phyloP scores from a whole-genome alignment of 2,113 vertebrate genomes.

The Camarhynchus parvulus region DNA sequence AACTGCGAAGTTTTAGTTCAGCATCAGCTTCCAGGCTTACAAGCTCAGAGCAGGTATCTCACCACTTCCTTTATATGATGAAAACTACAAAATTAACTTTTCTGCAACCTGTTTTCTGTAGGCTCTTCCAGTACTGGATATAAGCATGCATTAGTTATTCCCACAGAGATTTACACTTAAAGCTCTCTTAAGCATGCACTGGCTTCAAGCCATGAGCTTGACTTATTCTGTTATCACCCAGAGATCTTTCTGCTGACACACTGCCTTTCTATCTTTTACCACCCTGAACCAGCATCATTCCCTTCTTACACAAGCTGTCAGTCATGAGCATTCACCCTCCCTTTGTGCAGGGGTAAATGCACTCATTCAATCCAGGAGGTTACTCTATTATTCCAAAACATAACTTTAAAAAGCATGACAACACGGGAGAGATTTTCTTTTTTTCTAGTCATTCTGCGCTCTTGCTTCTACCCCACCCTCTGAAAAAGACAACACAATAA shows the following conservation, averaged over 20 bases:
- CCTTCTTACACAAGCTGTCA: background rate
- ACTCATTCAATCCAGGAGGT: background rate
- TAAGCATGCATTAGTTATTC: slow-evolving; percentile 10
- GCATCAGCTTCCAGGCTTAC: background rate
- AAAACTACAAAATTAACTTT: slow-evolving; percentile 8
- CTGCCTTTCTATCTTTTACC: background rate
- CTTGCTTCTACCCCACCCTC: background rate
- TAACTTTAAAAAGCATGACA: background rate
- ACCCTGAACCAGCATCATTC: background rate
- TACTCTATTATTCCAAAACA: background rate
- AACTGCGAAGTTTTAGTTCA: background rate
- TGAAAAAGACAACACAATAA: background rate
- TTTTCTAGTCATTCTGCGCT: background rate
- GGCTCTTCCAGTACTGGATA: background rate
- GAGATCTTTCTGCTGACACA: slow-evolving; percentile 37
- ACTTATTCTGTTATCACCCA: slow-evolving; percentile 27
- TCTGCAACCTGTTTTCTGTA: background rate
- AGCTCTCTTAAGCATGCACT: background rate
- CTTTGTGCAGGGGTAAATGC: background rate
- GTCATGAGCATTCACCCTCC: background rate
- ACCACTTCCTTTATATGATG: background rate
- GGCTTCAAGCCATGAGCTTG: background rate
- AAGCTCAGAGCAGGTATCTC: background rate
- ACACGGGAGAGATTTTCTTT: background rate
- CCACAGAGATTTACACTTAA: slow-evolving; percentile 25